Evolutionary conservation across 2,888 invertebrate genomes (phyloP), one percentile per base, ranked within the genome.

Genomic region (Drosophila robusta): DNA sequence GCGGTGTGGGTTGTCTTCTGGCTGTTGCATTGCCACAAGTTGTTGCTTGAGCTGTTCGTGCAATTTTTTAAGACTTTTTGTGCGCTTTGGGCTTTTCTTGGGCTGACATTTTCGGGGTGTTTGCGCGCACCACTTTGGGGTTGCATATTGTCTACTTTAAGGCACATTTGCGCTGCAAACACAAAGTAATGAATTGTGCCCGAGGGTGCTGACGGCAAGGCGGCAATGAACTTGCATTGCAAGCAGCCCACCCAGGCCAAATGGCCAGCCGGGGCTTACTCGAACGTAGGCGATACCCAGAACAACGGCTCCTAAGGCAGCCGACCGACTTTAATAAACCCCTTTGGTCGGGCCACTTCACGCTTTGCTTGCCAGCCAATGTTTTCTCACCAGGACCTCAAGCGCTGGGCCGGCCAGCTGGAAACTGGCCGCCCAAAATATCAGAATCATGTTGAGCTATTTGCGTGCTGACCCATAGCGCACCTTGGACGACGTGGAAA

Each of bases 11-110:
- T 63, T 79, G 77, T 84, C 83, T 84, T 84, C 82, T 76, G 70
- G 69, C 51, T 45, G 67, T 70, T 85, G 83, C 83, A 83, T 80
- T 83, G 84, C 79, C 76, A 75, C 71, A 80, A 83, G 57, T 80
- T 77, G 75, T 68, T 68, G 69, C 82, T 79, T 68, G 61, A 73
- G 56, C 51, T 61, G 67, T 46, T 84, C 63, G 67, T 83, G 81
- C 83, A 78, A 54, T 70, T 49, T 75, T 75, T 70, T 55, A 82
- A 84, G 84, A 84, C 66, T 76, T 70, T 58, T 77, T 61, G 34
- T 12, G 34, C 32, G 36, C 68, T 44, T 34, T 1, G 34, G 34
- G 34, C 54, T 62, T 70, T 82, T 75, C 79, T 80, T 80, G 76
- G 68, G 34, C 32, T 50, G 49, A 39, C 46, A 29, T 61, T 74